Percentiles rank a stretch among this genome's conserved stretches.
phyloP scores from a whole-genome alignment of 2,888 invertebrate genomes.

The Lasioglossum oenotherae region DNA sequence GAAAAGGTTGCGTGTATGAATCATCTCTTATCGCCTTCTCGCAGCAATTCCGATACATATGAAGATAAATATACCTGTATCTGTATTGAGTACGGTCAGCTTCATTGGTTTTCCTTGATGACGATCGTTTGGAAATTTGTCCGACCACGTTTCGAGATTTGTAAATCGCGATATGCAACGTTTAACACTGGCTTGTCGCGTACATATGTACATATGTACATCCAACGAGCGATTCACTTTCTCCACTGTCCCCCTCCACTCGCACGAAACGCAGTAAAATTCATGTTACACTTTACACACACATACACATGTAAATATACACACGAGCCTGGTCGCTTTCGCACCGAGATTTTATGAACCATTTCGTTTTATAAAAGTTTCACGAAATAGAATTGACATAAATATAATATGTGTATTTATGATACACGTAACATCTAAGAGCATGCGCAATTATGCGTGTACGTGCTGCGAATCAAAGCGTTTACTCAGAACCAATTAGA shows the following conservation, averaged over 20 bases:
- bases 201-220: background rate
- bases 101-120: constrained; percentile 38
- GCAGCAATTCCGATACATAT: constrained; percentile 40
- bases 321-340: background rate
- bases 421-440: background rate
- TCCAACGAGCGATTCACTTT: constrained; percentile 17
- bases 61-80: constrained; percentile 59
- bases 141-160: constrained; percentile 59
- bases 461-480: background rate
- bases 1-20: constrained; percentile 39
- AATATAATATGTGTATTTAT: background rate
- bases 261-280: background rate
- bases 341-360: background rate
- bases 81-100: constrained; percentile 63
- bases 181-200: constrained; percentile 62
- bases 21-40: constrained; percentile 52
- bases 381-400: constrained; percentile 14
- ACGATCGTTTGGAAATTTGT: constrained; percentile 38
- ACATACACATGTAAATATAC: background rate
- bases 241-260: constrained; percentile 22
- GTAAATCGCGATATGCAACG: constrained; percentile 64
- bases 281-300: background rate
- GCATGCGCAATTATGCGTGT: constrained; percentile 31
- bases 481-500: constrained; percentile 5
- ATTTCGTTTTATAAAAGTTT: background rate